Evolutionary conservation across 2,888 invertebrate species (phyloP).

Genomic region (Agriopis leucophaearia): DNA sequence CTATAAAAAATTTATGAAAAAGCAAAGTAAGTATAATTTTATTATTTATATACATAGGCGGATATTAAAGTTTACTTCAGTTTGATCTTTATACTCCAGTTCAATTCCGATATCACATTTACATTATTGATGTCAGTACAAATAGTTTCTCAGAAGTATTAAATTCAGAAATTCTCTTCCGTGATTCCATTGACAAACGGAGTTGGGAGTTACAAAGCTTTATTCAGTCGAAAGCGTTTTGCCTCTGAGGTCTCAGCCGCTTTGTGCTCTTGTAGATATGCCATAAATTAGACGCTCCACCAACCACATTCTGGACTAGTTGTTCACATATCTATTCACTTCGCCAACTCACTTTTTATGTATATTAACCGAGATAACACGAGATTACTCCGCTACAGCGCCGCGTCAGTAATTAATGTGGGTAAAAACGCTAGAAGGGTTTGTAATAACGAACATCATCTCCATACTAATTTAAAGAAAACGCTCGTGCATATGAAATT

Average conservation of each 20-base stretch:
- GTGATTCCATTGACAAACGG: slow-evolving; percentile 43
- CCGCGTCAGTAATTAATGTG: slow-evolving; percentile 46
- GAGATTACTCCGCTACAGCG: slow-evolving; percentile 34
- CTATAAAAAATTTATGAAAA: no score
- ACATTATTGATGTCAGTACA: slow-evolving; percentile 15
- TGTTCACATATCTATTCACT: slow-evolving; percentile 40
- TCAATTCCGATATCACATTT: not conserved
- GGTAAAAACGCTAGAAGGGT: slow-evolving; percentile 36
- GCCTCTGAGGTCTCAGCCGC: slow-evolving; percentile 33
- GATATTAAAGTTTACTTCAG: not conserved
- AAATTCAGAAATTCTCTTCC: slow-evolving; percentile 34
- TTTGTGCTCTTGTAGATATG: slow-evolving; percentile 45
- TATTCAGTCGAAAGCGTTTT: slow-evolving; percentile 40
- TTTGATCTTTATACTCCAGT: slow-evolving; percentile 6
- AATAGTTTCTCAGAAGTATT: slow-evolving; percentile 31
- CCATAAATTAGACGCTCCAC: slow-evolving; percentile 45
- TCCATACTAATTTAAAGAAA: slow-evolving; percentile 48
- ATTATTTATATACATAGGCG: no score
- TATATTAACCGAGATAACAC: slow-evolving; percentile 31
- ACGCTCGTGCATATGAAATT: slow-evolving; percentile 53
- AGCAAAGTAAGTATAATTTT: no score
- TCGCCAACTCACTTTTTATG: slow-evolving; percentile 32
- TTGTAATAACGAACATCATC: slow-evolving; percentile 41
- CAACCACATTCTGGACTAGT: slow-evolving; percentile 35
- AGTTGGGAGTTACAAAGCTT: slow-evolving; percentile 35